Base-by-base conservation (phyloP, 2,888 invertebrate species). In the Axea sp. region DNA sequence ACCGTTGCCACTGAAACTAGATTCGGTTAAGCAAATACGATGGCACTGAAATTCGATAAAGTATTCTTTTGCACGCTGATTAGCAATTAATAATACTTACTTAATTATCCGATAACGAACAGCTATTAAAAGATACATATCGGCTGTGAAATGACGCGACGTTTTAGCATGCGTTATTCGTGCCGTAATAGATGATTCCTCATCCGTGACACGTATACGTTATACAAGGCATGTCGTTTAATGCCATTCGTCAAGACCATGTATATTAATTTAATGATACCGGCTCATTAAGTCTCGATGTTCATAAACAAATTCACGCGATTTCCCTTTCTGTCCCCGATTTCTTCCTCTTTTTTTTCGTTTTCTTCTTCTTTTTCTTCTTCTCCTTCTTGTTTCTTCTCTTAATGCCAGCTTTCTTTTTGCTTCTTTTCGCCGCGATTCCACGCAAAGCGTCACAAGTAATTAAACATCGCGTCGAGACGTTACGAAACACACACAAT, bases 91-190 rank as follows among this genome's bases (percentile, higher is more conserved):
- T 60, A 60, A 45, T 60, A 60, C 39, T 45, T 31, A 57, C 53
- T 57, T 67, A 59, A 73, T 73, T 65, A 47, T 47, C 33, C 65
- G 73, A 73, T 73, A 73, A 60, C 65, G 53, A 73, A 73, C 31
- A 33, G 45, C 73, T 19, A 67, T 73, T 60, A 60, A 73, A 60
- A 67, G 73, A 72, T 71, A 71, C 57, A 19, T 47, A 71, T 71
- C 62, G 33, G 39, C 57, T 57, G 49, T 33, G 64, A 49, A 64
- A 57, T 57, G 62, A 57, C 57, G 71, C 39, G 73, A 33, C 6
- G 65, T 47, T 60, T 65, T 49, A 26, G 60, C 45, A 26, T 53
- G 65, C 62, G 72, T 53, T 60, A 37, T 45, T 47, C 72, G 37
- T 37, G 57, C 28, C 11, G 57, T 65, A 65, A 65, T 72, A 65